Evolutionary conservation across 1,140 invertebrate genomes (phyloP).

Genomic region (Leptinotarsa lineolata): DNA sequence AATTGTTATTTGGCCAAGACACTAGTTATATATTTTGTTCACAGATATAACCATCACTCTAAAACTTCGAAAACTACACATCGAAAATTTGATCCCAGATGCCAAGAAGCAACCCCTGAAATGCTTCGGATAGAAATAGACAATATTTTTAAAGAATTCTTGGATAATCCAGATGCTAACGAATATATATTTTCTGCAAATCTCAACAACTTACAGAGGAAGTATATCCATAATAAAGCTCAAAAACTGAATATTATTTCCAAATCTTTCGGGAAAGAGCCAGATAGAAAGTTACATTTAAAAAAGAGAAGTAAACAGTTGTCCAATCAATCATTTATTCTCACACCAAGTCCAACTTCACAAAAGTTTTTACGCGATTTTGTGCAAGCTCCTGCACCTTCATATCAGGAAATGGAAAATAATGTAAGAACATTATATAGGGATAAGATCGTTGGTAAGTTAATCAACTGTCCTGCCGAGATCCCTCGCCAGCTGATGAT

Average conservation of each 20-base stretch:
- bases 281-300: slow-evolving; percentile 68
- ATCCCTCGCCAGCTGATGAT: slow-evolving; percentile 59
- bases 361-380: slow-evolving; percentile 63
- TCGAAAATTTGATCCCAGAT: slow-evolving; percentile 27
- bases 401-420: not conserved
- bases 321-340: slow-evolving; percentile 61
- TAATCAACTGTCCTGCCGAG: slow-evolving; percentile 60
- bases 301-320: slow-evolving; percentile 66
- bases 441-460: slow-evolving; percentile 28
- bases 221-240: slow-evolving; percentile 70
- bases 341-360: slow-evolving; percentile 60
- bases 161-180: slow-evolving; percentile 35
- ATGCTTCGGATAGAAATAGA: slow-evolving; percentile 43
- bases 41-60: too few relatives aligned
- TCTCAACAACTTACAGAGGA: slow-evolving; percentile 69
- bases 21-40: too few relatives aligned
- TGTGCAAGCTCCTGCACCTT: slow-evolving; percentile 44
- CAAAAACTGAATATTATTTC: slow-evolving; percentile 67
- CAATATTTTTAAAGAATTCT: slow-evolving; percentile 37
- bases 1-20: too few relatives aligned
- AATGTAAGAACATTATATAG: not conserved
- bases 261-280: slow-evolving; percentile 66
- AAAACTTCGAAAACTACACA: not conserved
- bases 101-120: slow-evolving; percentile 42
- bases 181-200: slow-evolving; percentile 65